These are phyloP conservation scores for Papilio aristodemus DNA, from an alignment of 1,140 invertebrate species.

Conservation along the genomic window DNA sequence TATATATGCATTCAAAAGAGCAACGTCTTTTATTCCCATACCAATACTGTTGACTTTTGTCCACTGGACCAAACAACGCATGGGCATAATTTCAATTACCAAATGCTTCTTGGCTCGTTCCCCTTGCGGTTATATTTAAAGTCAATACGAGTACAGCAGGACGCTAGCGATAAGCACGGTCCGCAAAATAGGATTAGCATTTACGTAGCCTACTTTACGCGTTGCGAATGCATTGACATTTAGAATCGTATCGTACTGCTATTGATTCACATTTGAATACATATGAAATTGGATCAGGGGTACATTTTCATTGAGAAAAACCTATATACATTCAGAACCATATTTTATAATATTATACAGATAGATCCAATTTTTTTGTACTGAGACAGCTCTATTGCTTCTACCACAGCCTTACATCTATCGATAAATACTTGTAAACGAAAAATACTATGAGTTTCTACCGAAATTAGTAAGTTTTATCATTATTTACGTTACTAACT, in stretches of 20 bases:
- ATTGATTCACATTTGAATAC: constrained; percentile 14
- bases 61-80: neutral
- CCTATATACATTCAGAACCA: too few relatives aligned
- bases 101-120: constrained; percentile 1
- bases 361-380: too few relatives aligned
- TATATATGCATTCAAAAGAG: too few relatives aligned
- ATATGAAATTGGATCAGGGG: neutral
- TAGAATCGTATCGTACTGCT: constrained; percentile 1
- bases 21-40: too few relatives aligned
- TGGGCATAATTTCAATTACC: neutral
- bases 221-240: constrained; percentile 6
- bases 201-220: constrained; percentile 1
- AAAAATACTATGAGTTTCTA: too few relatives aligned
- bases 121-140: neutral
- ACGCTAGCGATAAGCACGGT: neutral
- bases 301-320: neutral
- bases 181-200: neutral
- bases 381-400: too few relatives aligned
- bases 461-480: too few relatives aligned
- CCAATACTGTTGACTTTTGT: neutral
- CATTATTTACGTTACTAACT: too few relatives aligned
- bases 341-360: too few relatives aligned
- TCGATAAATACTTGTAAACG: too few relatives aligned
- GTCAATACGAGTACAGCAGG: constrained; percentile 1
- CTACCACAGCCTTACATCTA: too few relatives aligned